Evolutionary conservation across 2,797 vertebrate genomes (phyloP).

Genomic region (Selene dorsalis): DNA sequence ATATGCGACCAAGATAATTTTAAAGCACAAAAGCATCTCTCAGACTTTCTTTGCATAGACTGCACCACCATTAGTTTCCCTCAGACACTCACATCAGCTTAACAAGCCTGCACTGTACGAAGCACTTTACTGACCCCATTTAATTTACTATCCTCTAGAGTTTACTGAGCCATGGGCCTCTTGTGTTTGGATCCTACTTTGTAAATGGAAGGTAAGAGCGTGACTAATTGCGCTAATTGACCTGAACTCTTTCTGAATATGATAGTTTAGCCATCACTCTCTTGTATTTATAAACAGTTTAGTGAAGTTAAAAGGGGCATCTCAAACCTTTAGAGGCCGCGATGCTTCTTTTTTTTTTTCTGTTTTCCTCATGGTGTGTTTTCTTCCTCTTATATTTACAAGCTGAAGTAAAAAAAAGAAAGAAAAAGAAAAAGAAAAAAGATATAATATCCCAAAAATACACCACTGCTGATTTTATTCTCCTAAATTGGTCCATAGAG

Average conservation of each 20-base stretch:
- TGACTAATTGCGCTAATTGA: slow-evolving; percentile 74
- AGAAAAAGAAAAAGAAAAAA: slow-evolving; percentile 44
- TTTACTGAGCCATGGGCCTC: slow-evolving; percentile 66
- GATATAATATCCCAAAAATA: slow-evolving; percentile 56
- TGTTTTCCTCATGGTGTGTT: slow-evolving; percentile 16
- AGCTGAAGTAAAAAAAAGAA: slow-evolving; percentile 36
- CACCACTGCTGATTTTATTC: slow-evolving; percentile 58
- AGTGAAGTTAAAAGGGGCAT: slow-evolving; percentile 54
- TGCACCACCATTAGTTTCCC: slow-evolving; percentile 59
- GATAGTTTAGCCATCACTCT: slow-evolving; percentile 60
- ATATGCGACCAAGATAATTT: slow-evolving; percentile 62
- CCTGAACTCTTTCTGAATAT: slow-evolving; percentile 61
- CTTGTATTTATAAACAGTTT: slow-evolving; percentile 55
- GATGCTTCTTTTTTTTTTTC: slow-evolving; percentile 56
- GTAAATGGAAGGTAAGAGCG: slow-evolving; percentile 71
- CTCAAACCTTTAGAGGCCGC: slow-evolving; percentile 41
- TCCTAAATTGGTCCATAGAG: slow-evolving; percentile 65
- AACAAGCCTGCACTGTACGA: slow-evolving; percentile 51
- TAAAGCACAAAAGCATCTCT: slow-evolving; percentile 74
- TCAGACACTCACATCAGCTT: slow-evolving; percentile 49
- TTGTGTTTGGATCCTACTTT: slow-evolving; percentile 56
- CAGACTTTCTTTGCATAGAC: slow-evolving; percentile 80
- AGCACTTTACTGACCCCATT: slow-evolving; percentile 62
- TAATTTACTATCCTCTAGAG: slow-evolving; percentile 68
- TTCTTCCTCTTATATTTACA: slow-evolving; percentile 73